Base-by-base conservation (phyloP, 2,888 invertebrate genomes). In the Furcula furcula region DNA sequence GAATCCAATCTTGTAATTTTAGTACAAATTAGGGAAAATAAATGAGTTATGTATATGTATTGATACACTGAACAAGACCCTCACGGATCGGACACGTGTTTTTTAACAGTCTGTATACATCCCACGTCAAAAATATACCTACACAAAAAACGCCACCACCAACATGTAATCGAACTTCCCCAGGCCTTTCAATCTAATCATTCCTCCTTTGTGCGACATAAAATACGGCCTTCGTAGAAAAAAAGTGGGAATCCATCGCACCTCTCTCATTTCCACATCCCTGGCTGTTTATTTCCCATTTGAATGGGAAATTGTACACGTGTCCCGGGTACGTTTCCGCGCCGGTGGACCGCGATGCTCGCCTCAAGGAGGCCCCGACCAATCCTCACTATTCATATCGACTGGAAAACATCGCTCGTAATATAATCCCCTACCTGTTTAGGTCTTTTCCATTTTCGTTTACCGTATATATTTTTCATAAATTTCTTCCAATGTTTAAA, bases 301-400 rank as follows among this genome's bases (percentile, higher is more conserved):
- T 45, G 31, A 39, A 46, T 60, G 65, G 40, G 65, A 68, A 61
- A 46, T 47, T 4, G 38, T 34, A 35, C 66, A 61, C 51, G 51
- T 65, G 65, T 50, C 49, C 39, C 45, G 40, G 14, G 7, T 10
- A 47, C 55, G 46, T 57, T 66, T 64, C 62, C 61, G 53, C 50
- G 37, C 45, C 54, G 47, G 40, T 37, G 34, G 29, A 30, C 31
- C 19, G 26, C n/a, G 26, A 14, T 12, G 23, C 18, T 22, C 28
- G 28, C 29, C 37, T 29, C 20, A 29, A 37, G 32, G 15, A 21
- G 25, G 27, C 35, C 23, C 37, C 42, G 41, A 48, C 44, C 41
- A 47, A 39, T 36, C 47, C 36, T 32, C 43, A 26, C 26, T 25
- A 7, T 25, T 52, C 48, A 50, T 43, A 46, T 54, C 48, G 40